Base-by-base conservation (phyloP, 2,113 vertebrate genomes). In the Isichthys henryi region DNA sequence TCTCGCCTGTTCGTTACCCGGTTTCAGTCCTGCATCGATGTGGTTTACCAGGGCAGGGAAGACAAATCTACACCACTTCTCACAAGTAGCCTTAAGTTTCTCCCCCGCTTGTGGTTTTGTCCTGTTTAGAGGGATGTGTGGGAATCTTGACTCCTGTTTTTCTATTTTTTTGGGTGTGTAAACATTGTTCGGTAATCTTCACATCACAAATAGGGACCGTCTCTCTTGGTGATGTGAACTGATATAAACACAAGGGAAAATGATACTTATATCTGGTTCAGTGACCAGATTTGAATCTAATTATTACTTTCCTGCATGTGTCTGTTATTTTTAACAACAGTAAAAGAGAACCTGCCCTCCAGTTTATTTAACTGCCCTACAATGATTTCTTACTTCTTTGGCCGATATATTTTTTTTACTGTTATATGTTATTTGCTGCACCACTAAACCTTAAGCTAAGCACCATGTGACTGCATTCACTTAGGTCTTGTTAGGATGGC, bases 1-100 rank as follows among this genome's bases (percentile, higher is more conserved):
- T 23, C 53, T 23, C 5, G 53, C 19, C 21, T 21, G 92, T 92
- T 93, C 92, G 89, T 92, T 92, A 93, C 91, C 86, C 90, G 91
- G 92, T 92, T 93, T 92, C 87, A 93, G 91, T 93, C 85, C 89
- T 90, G 91, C 91, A 87, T 35, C 62, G 88, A 93, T 90, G 31
- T 50, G 53, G 92, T 31, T 52, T 31, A 50, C n/a, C n/a, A 50
- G 10, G 21, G 49, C n/a, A 27, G 3, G 23, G n/a, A 86, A 5
- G 45, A 86, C 39, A 86, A 46, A 49, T 27, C n/a, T 86, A n/a
- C n/a, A 49, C 21, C 46, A 86, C 49, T 35, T 17, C 27, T 52
- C 49, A 31, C 21, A 27, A 35, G 49, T 49, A 53, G 46, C 48
- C 85, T 53, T 27, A 21, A 27, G 48, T 15, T 86, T 48, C 52